Evolutionary conservation across 2,797 vertebrate species (phyloP).

Genomic region (Alosa sapidissima): DNA sequence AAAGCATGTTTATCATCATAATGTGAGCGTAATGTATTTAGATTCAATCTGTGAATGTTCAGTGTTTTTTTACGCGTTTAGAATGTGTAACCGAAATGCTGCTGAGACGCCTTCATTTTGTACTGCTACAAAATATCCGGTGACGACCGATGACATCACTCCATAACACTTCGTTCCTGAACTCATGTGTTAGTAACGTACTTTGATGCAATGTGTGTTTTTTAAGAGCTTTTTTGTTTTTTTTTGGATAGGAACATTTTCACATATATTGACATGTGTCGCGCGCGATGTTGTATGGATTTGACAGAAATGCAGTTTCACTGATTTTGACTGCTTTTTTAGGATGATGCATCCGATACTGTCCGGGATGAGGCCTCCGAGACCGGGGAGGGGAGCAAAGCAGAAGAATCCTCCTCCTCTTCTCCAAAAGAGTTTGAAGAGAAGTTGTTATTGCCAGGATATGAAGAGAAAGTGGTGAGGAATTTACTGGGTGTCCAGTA

Average conservation of each 20-base stretch:
- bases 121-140: background rate
- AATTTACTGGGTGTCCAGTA: background rate
- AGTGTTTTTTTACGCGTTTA: background rate
- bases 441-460: constrained; percentile 80
- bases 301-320: background rate
- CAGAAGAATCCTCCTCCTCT: constrained; percentile 80
- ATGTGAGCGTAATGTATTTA: background rate
- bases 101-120: background rate
- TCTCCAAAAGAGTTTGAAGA: constrained; percentile 73
- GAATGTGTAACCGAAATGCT: background rate
- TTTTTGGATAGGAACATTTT: background rate
- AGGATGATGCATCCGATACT: constrained; percentile 62
- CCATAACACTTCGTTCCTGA: background rate
- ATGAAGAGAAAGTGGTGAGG: constrained; percentile 98
- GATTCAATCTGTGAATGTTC: background rate
- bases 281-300: background rate
- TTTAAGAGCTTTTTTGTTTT: background rate
- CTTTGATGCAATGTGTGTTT: background rate
- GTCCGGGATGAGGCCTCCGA: constrained; percentile 70
- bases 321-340: constrained; percentile 29
- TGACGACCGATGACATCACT: background rate
- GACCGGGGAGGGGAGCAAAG: constrained; percentile 70
- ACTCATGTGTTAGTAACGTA: background rate
- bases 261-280: background rate
- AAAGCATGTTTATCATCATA: background rate